Conservation (phyloP, 2,113 vertebrate species). For the Semicossyphus pulcher region DNA sequence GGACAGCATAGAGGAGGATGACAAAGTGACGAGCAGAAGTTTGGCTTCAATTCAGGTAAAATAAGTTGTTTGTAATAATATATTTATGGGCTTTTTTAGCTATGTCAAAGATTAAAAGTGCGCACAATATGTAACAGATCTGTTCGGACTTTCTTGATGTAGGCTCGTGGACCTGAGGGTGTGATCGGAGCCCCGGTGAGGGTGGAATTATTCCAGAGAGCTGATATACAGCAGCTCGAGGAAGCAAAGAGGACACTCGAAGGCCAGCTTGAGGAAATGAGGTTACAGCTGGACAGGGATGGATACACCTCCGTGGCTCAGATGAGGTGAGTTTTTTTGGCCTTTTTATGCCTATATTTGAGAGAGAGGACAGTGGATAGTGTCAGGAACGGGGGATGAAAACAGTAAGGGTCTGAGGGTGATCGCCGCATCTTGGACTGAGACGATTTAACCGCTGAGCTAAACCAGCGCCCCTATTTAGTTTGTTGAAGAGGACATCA, state of each 20-base stretch:
- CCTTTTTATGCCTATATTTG: too few species aligned
- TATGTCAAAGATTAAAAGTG: too few species aligned
- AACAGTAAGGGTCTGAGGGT: too few species aligned
- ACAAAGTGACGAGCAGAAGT: slow-evolving; percentile 70
- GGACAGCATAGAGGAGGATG: slow-evolving; percentile 87
- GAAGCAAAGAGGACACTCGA: slow-evolving; percentile 81
- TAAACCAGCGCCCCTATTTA: too few species aligned
- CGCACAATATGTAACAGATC: too few species aligned
- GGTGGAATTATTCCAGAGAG: background rate
- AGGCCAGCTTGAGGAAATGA: slow-evolving; percentile 84
- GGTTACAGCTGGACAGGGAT: slow-evolving; percentile 85
- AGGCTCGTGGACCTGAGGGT: slow-evolving; percentile 27
- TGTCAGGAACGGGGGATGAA: too few species aligned
- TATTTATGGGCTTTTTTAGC: too few species aligned
- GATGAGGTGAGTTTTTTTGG: slow-evolving; percentile 89
- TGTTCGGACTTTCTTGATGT: slow-evolving; percentile 9
- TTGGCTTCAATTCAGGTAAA: slow-evolving; percentile 78
- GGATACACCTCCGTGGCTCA: slow-evolving; percentile 88
- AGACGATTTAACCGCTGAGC: too few species aligned
- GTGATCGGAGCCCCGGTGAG: slow-evolving; percentile 21
- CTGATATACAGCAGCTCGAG: slow-evolving; percentile 68
- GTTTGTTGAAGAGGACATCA: background rate
- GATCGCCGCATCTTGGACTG: too few species aligned
- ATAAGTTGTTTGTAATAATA: too few species aligned
- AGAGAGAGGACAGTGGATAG: too few species aligned